A percentile compares a stretch with the other conserved stretches of the same genome.
Conservation (phyloP, 2,113 vertebrate species). For the Jacana jacana region DNA sequence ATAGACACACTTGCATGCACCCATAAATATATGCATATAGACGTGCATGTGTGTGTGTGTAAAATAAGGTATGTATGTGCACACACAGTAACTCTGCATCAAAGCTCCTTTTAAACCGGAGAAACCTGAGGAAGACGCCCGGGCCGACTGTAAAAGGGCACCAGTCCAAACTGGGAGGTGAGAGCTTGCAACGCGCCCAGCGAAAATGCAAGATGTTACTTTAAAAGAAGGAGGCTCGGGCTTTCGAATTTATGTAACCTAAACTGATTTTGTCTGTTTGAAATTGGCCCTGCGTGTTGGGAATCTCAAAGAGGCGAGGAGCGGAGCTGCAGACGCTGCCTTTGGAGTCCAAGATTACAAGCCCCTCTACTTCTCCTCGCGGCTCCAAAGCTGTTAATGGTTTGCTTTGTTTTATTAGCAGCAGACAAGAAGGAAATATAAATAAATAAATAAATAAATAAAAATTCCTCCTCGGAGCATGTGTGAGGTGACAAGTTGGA, state of each 20-base stretch:
- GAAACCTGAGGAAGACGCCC: background rate
- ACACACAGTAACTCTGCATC: background rate
- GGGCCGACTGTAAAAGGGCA: background rate
- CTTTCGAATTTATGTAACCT: constrained; percentile 69
- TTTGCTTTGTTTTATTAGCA: constrained; percentile 67
- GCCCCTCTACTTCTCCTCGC: constrained; percentile 19
- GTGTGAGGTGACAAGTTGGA: constrained; percentile 65
- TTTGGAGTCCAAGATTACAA: constrained; percentile 17
- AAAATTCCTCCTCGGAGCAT: constrained; percentile 44
- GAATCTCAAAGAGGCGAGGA: constrained; percentile 64
- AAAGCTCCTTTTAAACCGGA: background rate
- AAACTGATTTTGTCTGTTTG: constrained; percentile 71
- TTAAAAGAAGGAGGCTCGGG: constrained; percentile 57
- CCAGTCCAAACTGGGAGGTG: background rate
- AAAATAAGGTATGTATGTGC: background rate
- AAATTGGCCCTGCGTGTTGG: constrained; percentile 60
- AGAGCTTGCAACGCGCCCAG: constrained; percentile 52
- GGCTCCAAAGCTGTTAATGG: constrained; percentile 54
- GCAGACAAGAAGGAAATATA: constrained; percentile 10
- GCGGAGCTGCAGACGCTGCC: constrained; percentile 46
- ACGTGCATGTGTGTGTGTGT: background rate
- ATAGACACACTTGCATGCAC: background rate
- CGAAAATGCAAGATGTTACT: constrained; percentile 62
- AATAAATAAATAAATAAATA: too few species aligned
- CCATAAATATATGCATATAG: too few species aligned